Evolutionary conservation across 2,797 vertebrate species (phyloP).

Genomic region (Neosilurus mollespiculum): DNA sequence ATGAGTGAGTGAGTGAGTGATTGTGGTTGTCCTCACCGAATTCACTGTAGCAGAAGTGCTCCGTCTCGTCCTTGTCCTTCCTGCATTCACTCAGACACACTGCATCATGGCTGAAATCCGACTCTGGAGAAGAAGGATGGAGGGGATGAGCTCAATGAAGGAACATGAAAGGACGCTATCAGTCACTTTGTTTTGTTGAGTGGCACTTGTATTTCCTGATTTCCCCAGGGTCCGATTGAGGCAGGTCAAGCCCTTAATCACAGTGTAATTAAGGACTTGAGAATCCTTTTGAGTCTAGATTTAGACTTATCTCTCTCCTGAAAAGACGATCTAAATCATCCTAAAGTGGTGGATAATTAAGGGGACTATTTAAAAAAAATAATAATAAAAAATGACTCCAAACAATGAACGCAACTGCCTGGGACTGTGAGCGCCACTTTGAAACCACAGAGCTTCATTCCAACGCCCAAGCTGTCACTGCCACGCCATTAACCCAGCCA

Average conservation of each 20-base stretch:
- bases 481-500: slow-evolving; percentile 48
- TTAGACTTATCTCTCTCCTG: slow-evolving; percentile 4
- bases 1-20: no score
- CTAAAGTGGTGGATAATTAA: slow-evolving; percentile 16
- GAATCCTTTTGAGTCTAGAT: slow-evolving; percentile 16
- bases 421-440: slow-evolving; percentile 35
- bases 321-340: slow-evolving; percentile 20
- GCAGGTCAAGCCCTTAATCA: slow-evolving; percentile 1
- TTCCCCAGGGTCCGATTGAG: background rate
- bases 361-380: background rate
- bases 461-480: slow-evolving; percentile 57
- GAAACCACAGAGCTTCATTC: slow-evolving; percentile 53
- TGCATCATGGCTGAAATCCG: slow-evolving; percentile 74
- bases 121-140: slow-evolving; percentile 62
- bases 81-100: slow-evolving; percentile 78
- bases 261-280: background rate
- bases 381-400: background rate
- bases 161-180: background rate
- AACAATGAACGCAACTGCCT: slow-evolving; percentile 36
- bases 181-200: background rate
- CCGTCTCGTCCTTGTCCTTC: slow-evolving; percentile 77
- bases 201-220: slow-evolving; percentile 12
- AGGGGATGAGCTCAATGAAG: slow-evolving; percentile 1
- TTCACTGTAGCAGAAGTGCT: slow-evolving; percentile 78
- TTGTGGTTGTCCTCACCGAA: slow-evolving; percentile 67